Evolutionary conservation across 2,113 vertebrate species (phyloP).

Genomic region (Albula goreensis): DNA sequence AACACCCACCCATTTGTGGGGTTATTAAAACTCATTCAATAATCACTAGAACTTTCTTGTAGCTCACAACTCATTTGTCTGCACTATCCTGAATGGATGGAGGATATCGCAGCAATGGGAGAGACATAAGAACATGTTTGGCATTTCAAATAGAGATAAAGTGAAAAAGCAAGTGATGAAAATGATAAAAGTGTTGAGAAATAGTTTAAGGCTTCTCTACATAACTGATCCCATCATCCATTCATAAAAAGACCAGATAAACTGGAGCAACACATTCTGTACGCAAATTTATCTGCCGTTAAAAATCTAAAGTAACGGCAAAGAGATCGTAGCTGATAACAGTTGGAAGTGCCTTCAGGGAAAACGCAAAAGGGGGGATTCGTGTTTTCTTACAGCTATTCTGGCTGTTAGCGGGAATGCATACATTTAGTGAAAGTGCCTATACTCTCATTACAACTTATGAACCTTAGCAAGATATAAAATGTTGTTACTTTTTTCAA

Average conservation of each 20-base stretch:
- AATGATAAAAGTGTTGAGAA: no score
- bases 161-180: no score
- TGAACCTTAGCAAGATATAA: background rate
- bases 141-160: background rate
- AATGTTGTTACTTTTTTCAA: background rate
- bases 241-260: background rate
- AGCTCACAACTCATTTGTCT: no score
- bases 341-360: background rate
- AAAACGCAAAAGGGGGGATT: background rate
- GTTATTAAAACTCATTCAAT: no score
- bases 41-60: no score
- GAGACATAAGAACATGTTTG: background rate
- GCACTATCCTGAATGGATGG: background rate
- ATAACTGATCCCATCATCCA: background rate
- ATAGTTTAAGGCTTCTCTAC: no score
- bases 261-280: background rate
- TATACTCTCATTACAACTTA: background rate
- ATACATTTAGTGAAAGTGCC: background rate
- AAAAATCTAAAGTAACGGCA: background rate
- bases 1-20: no score
- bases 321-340: background rate
- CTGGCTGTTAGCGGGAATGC: background rate
- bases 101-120: background rate
- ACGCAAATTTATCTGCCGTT: background rate
- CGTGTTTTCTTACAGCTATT: background rate